A percentile compares a stretch with the other conserved stretches of the same genome.
Evolutionary conservation across 92 coral and sea anemone species (phyloP).

Genomic region (Palythoa grandiflora): DNA sequence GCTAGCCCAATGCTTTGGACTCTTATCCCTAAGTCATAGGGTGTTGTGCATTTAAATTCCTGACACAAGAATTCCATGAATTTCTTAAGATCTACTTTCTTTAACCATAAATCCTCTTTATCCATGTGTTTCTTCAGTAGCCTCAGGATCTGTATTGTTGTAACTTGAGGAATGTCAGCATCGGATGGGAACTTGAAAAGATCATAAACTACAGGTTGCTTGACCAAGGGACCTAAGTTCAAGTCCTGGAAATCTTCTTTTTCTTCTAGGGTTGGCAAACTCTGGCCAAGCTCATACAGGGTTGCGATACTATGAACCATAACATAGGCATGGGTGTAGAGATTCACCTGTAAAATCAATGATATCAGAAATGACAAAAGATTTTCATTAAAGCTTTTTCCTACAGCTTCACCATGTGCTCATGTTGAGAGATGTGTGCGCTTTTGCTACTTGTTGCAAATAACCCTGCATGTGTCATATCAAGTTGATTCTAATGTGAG

Average conservation of each 20-base stretch:
- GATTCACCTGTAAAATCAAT: slow-evolving; percentile 71
- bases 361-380: not conserved
- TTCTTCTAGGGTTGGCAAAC: slow-evolving; percentile 71
- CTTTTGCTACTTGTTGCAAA: no score
- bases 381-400: no score
- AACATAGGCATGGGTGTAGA: slow-evolving; percentile 85
- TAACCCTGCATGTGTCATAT: no score
- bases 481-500: no score
- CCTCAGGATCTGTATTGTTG: slow-evolving; percentile 84
- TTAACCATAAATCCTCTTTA: slow-evolving; percentile 72
- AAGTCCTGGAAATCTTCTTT: slow-evolving; percentile 81
- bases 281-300: slow-evolving; percentile 75
- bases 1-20: slow-evolving; percentile 85
- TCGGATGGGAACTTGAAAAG: slow-evolving; percentile 83
- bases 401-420: no score
- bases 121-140: slow-evolving; percentile 76
- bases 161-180: slow-evolving; percentile 68
- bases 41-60: slow-evolving; percentile 70
- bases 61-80: slow-evolving; percentile 80
- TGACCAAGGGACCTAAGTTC: slow-evolving; percentile 82
- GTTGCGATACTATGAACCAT: slow-evolving; percentile 87
- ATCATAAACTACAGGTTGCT: slow-evolving; percentile 85
- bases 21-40: slow-evolving; percentile 84
- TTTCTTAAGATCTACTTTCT: slow-evolving; percentile 66
- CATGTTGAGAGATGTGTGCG: no score